Conservation (phyloP, 2,113 vertebrate genomes). For the Columba janthina region DNA sequence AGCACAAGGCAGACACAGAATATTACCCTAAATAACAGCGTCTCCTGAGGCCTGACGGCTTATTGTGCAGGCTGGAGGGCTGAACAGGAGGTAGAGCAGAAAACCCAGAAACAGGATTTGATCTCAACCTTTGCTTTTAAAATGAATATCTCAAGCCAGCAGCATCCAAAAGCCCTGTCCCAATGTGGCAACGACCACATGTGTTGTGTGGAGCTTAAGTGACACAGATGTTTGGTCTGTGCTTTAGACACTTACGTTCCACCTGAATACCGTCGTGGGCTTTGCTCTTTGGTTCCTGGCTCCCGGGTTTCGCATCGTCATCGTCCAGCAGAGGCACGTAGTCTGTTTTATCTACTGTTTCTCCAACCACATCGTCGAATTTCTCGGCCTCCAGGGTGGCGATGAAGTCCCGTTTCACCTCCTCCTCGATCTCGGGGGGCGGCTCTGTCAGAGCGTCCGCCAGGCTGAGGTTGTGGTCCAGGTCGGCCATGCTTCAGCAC, state of each 20-base stretch:
- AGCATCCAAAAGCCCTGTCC: rapidly evolving
- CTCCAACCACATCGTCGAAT: conserved; percentile 90
- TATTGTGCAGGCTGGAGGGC: neutral
- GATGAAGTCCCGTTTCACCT: conserved; percentile 90
- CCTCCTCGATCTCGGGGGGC: conserved; percentile 76
- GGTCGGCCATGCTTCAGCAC: conserved; percentile 78
- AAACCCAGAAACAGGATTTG: neutral
- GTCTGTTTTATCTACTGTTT: conserved; percentile 89
- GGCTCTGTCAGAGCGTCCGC: conserved; percentile 89
- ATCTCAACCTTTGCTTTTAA: rapidly evolving
- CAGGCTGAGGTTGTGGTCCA: conserved; percentile 81
- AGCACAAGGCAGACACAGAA: neutral
- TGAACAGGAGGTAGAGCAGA: neutral
- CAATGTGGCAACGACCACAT: rapidly evolving
- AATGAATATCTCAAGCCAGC: rapidly evolving
- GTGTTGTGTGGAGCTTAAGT: rapidly evolving
- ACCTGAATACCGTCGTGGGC: conserved; percentile 15
- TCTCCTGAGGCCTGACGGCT: neutral
- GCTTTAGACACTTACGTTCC: conserved; percentile 65
- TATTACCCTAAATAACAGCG: rapidly evolving
- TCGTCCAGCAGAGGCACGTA: conserved; percentile 91
- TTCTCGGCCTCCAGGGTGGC: conserved; percentile 87
- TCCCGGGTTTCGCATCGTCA: conserved; percentile 61
- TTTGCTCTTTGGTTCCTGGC: conserved; percentile 71
- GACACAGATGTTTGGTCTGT: rapidly evolving